Conservation (phyloP, 1,140 invertebrate species). For the Dreissena polymorpha region DNA sequence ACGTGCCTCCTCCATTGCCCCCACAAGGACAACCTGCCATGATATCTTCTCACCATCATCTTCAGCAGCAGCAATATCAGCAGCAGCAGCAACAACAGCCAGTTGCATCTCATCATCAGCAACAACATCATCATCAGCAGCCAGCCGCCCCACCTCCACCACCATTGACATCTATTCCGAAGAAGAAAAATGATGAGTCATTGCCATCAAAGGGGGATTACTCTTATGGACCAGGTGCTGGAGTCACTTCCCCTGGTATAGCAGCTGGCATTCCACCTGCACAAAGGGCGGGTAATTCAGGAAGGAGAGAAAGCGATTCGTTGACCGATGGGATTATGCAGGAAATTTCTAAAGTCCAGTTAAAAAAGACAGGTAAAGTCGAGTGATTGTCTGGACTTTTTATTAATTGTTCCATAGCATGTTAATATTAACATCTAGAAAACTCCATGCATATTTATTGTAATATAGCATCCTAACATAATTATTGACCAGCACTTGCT, state of each 20-base stretch:
- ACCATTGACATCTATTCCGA: slow-evolving; percentile 41
- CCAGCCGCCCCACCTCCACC: slow-evolving; percentile 33
- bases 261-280: not conserved
- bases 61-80: not conserved
- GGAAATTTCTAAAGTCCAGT: slow-evolving; percentile 40
- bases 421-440: too few relatives aligned
- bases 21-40: not conserved
- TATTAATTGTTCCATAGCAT: too few relatives aligned
- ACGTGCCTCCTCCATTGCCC: not conserved
- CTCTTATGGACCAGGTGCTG: slow-evolving; percentile 10
- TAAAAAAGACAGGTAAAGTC: slow-evolving; percentile 47
- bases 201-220: not conserved
- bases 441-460: too few relatives aligned
- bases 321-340: slow-evolving; percentile 9
- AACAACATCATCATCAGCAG: not conserved
- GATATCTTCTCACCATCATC: not conserved
- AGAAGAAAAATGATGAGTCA: not conserved
- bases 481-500: too few relatives aligned
- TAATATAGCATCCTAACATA: too few relatives aligned
- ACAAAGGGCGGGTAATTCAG: slow-evolving; percentile 1
- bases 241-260: not conserved
- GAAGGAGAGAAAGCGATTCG: not conserved
- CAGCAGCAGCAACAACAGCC: slow-evolving; percentile 6
- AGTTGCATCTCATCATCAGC: not conserved
- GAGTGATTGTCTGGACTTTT: too few relatives aligned